Percentiles rank a stretch among this genome's conserved stretches.
Conservation (phyloP, 2,888 invertebrate species). For the Cantharis rustica region DNA sequence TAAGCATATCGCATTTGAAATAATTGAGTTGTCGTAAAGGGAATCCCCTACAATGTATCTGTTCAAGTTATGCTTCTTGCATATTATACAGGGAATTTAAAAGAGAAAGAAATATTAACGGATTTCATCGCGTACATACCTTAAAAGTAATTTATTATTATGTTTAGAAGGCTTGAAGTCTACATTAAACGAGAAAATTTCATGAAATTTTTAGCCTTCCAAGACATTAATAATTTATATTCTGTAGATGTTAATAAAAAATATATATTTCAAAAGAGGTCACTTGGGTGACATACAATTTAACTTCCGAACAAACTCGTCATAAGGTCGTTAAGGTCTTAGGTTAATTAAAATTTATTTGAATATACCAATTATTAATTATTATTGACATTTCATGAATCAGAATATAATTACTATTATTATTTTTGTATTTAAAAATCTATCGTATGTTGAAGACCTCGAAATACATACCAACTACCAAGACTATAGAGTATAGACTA, state of each 20-base stretch:
- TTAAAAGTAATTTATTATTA: not conserved
- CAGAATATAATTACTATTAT: not conserved
- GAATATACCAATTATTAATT: not conserved
- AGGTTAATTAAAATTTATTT: not conserved
- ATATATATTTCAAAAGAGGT: not conserved
- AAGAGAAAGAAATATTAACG: not conserved
- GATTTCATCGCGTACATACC: not conserved
- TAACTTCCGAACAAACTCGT: not conserved
- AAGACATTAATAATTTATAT: not conserved
- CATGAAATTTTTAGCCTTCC: not conserved
- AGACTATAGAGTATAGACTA: constrained; percentile 6
- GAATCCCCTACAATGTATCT: not conserved
- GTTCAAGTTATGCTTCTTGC: not conserved
- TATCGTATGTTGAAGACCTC: constrained; percentile 18
- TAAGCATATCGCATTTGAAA: not conserved
- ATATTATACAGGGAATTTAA: not conserved
- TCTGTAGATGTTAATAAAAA: not conserved
- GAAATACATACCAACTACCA: not conserved
- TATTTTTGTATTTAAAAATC: not conserved
- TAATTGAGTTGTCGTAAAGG: not conserved
- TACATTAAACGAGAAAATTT: not conserved
- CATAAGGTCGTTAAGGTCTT: not conserved
- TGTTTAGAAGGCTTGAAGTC: not conserved
- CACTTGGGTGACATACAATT: not conserved
- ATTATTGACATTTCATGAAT: not conserved